Evolutionary conservation across 2,113 vertebrate genomes (phyloP).

Genomic region (Nothobranchius kuhntae): DNA sequence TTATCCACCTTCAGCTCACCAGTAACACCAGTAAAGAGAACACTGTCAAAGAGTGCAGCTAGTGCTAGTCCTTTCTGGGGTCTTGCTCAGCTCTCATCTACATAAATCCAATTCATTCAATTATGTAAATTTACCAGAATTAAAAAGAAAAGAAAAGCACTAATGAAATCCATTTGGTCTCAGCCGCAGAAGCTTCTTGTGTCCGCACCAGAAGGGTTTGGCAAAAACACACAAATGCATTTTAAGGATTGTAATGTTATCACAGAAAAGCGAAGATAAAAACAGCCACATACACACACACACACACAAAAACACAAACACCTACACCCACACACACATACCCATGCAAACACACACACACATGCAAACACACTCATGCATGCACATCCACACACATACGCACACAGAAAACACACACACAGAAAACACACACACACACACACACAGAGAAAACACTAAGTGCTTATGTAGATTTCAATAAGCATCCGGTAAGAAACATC

Average conservation of each 20-base stretch:
- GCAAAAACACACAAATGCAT: constrained; percentile 45
- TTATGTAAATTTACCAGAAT: constrained; percentile 27
- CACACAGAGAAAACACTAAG: background rate
- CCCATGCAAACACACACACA: background rate
- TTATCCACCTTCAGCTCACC: too few relatives aligned
- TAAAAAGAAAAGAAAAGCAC: constrained; percentile 28
- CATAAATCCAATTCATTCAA: constrained; percentile 5
- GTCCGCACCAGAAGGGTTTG: constrained; percentile 17
- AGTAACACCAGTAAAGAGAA: background rate
- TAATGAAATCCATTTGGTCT: constrained; percentile 11
- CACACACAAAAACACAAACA: background rate
- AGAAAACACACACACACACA: background rate
- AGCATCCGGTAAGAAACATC: background rate
- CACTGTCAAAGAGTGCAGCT: constrained; percentile 3
- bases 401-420: too few relatives aligned
- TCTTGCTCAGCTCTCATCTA: constrained; percentile 16
- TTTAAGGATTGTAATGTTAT: constrained; percentile 25
- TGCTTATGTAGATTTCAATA: background rate
- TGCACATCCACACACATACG: too few relatives aligned
- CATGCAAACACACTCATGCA: background rate
- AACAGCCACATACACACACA: background rate
- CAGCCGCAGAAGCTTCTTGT: constrained; percentile 21
- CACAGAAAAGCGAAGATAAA: constrained; percentile 7
- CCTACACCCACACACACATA: background rate
- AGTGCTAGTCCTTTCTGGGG: background rate